Base-by-base conservation (phyloP, 1,140 invertebrate species). In the Chymomyza costata region DNA sequence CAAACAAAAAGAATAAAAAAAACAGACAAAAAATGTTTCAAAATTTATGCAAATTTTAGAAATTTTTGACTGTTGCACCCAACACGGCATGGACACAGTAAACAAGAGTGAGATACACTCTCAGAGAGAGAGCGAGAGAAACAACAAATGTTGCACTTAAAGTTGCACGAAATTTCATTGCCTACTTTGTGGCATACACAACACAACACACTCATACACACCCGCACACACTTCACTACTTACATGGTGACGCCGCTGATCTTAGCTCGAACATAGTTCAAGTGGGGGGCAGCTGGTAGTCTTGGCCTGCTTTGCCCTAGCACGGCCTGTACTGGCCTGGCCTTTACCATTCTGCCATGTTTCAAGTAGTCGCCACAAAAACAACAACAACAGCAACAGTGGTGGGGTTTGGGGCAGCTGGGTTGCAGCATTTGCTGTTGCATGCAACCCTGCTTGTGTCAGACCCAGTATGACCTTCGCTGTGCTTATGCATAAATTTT, bases 1-100 rank as follows among this genome's bases (percentile, higher is more conserved):
- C 3, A 25, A 25, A 25, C 21, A 25, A 25, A 25, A 5, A 25
- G n/a, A 43, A 21, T n/a, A n/a, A n/a, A n/a, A n/a, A n/a, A n/a
- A n/a, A n/a, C n/a, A n/a, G n/a, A n/a, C n/a, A n/a, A 34, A 48
- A 38, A 56, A 40, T 59, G 47, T 60, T 44, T 38, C 51, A 57
- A 67, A 71, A 78, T 71, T 78, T 71, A 78, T 80, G 73, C 45
- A 67, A 80, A 76, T 76, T 76, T 76, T 47, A 5, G 19, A 50
- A 76, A 67, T 71, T 62, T 80, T 78, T 67, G 80, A 78, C 71
- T 78, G 71, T 78, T 78, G 71, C 71, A 60, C 51, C 18, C 14
- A n/a, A 58, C 32, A 57, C 32, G n/a, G 17, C 13, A 38, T n/a
- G 13, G 31, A 21, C 34, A 44, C 35, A 41, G 21, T n/a, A 35